phyloP scores from a whole-genome alignment of 2,797 vertebrate species.

The Synanceia verrucosa region DNA sequence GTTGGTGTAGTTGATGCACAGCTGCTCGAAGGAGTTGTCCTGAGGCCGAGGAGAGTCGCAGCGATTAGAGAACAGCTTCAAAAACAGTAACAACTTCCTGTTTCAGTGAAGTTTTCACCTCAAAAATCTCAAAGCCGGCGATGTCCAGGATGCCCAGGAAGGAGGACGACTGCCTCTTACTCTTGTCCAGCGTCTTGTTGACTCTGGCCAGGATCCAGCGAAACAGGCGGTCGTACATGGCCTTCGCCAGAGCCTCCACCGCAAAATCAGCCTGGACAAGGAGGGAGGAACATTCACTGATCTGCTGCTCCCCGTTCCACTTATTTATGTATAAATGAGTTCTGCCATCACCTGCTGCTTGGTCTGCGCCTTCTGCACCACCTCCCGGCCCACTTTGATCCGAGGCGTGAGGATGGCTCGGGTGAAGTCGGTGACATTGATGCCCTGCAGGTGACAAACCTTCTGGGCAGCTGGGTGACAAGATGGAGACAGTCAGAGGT shows the following conservation, averaged over 20 bases:
- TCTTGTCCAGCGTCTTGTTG: constrained; percentile 97
- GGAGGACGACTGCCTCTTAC: constrained; percentile 93
- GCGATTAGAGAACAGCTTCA: background rate
- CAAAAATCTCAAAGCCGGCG: constrained; percentile 98
- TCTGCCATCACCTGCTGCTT: constrained; percentile 90
- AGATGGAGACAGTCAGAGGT: background rate
- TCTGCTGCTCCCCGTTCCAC: too few relatives aligned
- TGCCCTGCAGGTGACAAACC: constrained; percentile 94
- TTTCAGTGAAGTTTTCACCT: constrained; percentile 77
- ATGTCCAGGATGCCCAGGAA: constrained; percentile 98
- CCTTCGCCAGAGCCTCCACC: constrained; percentile 94
- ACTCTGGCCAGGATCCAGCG: constrained; percentile 92
- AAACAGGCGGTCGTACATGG: constrained; percentile 96
- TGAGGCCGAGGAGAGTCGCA: constrained; percentile 41
- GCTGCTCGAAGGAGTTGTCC: constrained; percentile 95
- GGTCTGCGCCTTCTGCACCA: constrained; percentile 98
- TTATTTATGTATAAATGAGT: background rate
- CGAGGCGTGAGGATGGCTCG: constrained; percentile 93
- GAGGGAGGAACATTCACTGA: background rate
- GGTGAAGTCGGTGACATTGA: constrained; percentile 96
- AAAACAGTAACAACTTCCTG: background rate
- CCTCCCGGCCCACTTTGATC: constrained; percentile 96
- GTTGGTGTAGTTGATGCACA: constrained; percentile 96
- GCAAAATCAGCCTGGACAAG: constrained; percentile 91
- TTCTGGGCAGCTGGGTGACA: constrained; percentile 90